Conservation (phyloP, 2,888 invertebrate genomes). For the Aromia moschata region DNA sequence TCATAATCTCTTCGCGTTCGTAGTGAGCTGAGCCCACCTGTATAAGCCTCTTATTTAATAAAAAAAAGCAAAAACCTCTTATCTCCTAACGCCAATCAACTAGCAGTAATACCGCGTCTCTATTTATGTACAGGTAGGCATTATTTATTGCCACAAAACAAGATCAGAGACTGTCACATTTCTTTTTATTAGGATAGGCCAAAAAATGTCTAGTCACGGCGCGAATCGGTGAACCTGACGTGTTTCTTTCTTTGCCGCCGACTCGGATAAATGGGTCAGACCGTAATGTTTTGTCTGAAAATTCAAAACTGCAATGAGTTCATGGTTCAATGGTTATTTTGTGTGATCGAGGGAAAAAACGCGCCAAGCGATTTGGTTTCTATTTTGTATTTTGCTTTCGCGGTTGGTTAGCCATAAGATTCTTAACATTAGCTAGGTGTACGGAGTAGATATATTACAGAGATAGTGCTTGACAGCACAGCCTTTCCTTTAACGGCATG, state of each 20-base stretch:
- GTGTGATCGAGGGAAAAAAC: background rate
- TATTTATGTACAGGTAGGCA: background rate
- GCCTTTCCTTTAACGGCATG: too few species aligned
- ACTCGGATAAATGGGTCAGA: slow-evolving; percentile 12
- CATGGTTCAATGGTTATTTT: background rate
- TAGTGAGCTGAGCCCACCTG: too few species aligned
- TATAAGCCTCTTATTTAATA: too few species aligned
- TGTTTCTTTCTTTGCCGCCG: slow-evolving; percentile 5
- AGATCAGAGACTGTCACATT: slow-evolving; percentile 23
- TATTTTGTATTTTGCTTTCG: background rate
- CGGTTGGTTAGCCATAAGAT: background rate
- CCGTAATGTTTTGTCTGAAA: slow-evolving; percentile 15
- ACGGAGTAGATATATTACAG: too few species aligned
- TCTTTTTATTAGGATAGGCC: slow-evolving; percentile 14
- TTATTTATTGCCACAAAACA: slow-evolving; percentile 15
- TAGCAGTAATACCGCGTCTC: slow-evolving; percentile 13
- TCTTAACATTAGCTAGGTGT: background rate
- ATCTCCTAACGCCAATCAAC: background rate
- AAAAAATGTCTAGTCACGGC: slow-evolving; percentile 25
- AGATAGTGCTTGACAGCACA: too few species aligned
- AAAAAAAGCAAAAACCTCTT: too few species aligned
- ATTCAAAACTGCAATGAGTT: slow-evolving; percentile 4
- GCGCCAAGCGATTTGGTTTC: background rate
- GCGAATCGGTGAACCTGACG: slow-evolving; percentile 18
- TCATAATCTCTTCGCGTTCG: too few species aligned